Conservation (phyloP, 2,113 vertebrate species). For the Trematomus loennbergii region DNA sequence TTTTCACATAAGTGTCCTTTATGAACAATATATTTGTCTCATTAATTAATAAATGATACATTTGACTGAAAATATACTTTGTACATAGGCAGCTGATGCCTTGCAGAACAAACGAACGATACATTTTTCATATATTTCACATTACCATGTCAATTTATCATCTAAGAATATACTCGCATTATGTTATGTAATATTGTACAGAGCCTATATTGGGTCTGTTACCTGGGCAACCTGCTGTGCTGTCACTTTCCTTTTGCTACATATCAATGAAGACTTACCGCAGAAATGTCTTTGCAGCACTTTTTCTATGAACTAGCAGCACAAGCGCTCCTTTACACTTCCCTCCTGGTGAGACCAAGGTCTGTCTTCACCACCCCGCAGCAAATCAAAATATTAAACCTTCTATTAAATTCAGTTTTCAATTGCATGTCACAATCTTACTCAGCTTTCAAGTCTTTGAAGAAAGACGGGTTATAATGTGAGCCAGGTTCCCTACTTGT, state of each 20-base stretch:
- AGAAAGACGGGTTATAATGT: conserved; percentile 1
- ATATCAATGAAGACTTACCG: conserved; percentile 22
- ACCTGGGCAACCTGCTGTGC: conserved; percentile 5
- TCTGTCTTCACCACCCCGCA: conserved; percentile 11
- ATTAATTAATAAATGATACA: not conserved
- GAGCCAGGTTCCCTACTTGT: not conserved
- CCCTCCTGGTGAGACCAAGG: conserved; percentile 23
- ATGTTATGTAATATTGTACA: conserved; percentile 16
- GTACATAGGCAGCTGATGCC: conserved; percentile 9
- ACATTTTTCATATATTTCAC: conserved; percentile 14
- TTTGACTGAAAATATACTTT: not conserved
- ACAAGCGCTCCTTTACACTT: conserved; percentile 23
- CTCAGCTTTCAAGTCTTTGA: not conserved
- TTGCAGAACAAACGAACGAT: not conserved
- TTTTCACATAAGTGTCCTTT: not conserved
- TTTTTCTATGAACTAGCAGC: conserved; percentile 28
- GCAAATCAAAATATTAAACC: conserved; percentile 27
- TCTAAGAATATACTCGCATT: conserved; percentile 15
- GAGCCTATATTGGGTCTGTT: conserved; percentile 22
- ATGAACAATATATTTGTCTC: not conserved
- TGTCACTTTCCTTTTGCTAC: conserved; percentile 30
- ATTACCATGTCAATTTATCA: conserved; percentile 12
- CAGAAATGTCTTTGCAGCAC: conserved; percentile 32
- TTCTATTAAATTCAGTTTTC: not conserved
- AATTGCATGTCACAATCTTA: not conserved